Percentiles rank a stretch among this genome's conserved stretches.
Evolutionary conservation across 2,888 invertebrate genomes (phyloP).

Genomic region (Hyalella azteca): DNA sequence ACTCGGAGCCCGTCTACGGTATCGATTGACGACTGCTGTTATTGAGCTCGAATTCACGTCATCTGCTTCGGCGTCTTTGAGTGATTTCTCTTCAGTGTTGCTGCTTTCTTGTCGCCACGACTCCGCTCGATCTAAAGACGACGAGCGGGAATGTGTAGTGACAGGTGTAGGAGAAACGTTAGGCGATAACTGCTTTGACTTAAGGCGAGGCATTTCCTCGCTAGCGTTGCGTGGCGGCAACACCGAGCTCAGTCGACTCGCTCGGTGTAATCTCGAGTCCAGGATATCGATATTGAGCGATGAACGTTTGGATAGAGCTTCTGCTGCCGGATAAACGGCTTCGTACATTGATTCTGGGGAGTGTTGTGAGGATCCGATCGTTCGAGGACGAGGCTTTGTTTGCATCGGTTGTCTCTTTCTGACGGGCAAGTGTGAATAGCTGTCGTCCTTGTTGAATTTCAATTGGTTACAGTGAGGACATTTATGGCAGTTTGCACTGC

Average conservation of each 20-base stretch:
- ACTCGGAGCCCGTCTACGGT: conserved; percentile 23
- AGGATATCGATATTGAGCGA: conserved; percentile 53
- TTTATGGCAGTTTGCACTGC: conserved; percentile 41
- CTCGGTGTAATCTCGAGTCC: conserved; percentile 35
- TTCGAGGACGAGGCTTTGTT: conserved; percentile 31
- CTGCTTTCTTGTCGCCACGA: conserved; percentile 45
- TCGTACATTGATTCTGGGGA: conserved; percentile 45
- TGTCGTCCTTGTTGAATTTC: conserved; percentile 11
- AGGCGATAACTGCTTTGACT: background rate
- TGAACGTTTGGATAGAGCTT: conserved; percentile 41
- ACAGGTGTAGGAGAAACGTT: background rate
- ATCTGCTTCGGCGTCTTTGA: conserved; percentile 12
- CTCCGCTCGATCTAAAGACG: conserved; percentile 52
- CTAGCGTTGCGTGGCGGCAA: background rate
- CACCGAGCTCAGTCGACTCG: background rate
- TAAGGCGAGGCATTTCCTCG: background rate
- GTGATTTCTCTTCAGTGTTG: conserved; percentile 5
- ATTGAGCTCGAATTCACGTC: conserved; percentile 40
- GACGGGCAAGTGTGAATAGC: conserved; percentile 16
- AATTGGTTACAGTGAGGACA: conserved; percentile 44
- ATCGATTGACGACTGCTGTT: conserved; percentile 34
- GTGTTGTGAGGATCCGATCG: conserved; percentile 1
- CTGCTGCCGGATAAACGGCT: conserved; percentile 50
- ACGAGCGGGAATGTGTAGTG: conserved; percentile 42
- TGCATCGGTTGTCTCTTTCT: conserved; percentile 28